Base-by-base conservation (phyloP, 2,888 invertebrate species). In the Volucella inanis region DNA sequence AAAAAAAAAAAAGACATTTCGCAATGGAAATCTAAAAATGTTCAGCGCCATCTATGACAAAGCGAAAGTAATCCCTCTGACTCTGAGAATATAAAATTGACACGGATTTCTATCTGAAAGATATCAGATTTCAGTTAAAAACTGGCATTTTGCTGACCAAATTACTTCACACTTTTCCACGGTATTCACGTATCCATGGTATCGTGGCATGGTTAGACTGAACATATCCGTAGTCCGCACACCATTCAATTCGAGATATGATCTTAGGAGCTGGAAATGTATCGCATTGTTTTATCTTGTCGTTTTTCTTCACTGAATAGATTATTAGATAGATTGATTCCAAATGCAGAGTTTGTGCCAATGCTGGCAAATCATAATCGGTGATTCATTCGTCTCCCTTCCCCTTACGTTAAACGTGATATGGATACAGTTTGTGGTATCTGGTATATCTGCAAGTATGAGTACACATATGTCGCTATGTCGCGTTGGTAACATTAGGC, bases 251-350 rank as follows among this genome's bases (percentile, higher is more conserved):
- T 31, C 6, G 22, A 61, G 83, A 83, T 83, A 74, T n/a, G 22
- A 83, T 83, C 83, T 67, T 15, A 70, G 18, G 77, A 64, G 77
- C 77, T 49, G 72, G 72, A 52, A 82, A 82, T 77, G 77, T 82
- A 82, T 82, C 49, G 71, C 72, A 74, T 83, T 83, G 78, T 72
- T 67, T 78, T 68, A 83, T 78, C 78, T 67, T 78, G 78, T 77
- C 70, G 31, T 74, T 64, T 65, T 52, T 12, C 47, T 41, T 47
- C 43, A 50, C 22, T 68, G 83, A 68, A 74, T 78, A 68, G 83
- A 78, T 78, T 72, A 82, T 77, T 41, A 61, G 43, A 15, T 54
- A 70, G 15, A 75, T 43, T 49, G 31, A 43, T 8, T 14, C 68
- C 47, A 59, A 65, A 55, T 12, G 68, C 50, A 68, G 61, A 15